phyloP scores from a whole-genome alignment of 1,140 invertebrate genomes.

The Drosophila guanche region DNA sequence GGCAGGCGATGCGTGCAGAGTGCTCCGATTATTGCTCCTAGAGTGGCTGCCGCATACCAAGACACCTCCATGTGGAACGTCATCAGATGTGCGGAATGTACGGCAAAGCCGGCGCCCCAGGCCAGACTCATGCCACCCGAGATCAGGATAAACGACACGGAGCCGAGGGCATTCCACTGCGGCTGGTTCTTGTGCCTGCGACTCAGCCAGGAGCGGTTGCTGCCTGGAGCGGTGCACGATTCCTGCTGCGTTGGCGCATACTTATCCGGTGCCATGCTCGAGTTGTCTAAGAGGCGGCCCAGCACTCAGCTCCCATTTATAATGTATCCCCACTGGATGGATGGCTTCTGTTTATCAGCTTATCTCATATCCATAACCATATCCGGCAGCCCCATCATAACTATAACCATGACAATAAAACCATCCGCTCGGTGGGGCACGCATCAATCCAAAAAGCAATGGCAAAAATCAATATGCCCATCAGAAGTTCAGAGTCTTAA shows the following conservation, averaged over 20 bases:
- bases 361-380: slow-evolving; percentile 31
- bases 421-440: slow-evolving; percentile 36
- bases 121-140: slow-evolving; percentile 77
- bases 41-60: slow-evolving; percentile 64
- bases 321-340: not conserved
- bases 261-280: slow-evolving; percentile 57
- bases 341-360: slow-evolving; percentile 30
- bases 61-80: slow-evolving; percentile 57
- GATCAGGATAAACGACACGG: slow-evolving; percentile 62
- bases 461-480: slow-evolving; percentile 45
- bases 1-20: slow-evolving; percentile 52
- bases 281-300: slow-evolving; percentile 33
- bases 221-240: slow-evolving; percentile 20
- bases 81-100: slow-evolving; percentile 32
- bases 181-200: slow-evolving; percentile 60
- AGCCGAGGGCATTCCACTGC: slow-evolving; percentile 64
- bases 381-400: not conserved
- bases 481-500: slow-evolving; percentile 36
- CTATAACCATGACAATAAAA: slow-evolving; percentile 39
- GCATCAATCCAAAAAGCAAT: slow-evolving; percentile 22
- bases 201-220: slow-evolving; percentile 31
- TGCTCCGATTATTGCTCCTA: slow-evolving; percentile 58
- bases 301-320: slow-evolving; percentile 39
- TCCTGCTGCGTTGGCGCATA: slow-evolving; percentile 29
- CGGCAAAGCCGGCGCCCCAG: slow-evolving; percentile 66